Evolutionary conservation across 2,113 vertebrate species (phyloP).

Genomic region (Gasterosteus nipponicus): DNA sequence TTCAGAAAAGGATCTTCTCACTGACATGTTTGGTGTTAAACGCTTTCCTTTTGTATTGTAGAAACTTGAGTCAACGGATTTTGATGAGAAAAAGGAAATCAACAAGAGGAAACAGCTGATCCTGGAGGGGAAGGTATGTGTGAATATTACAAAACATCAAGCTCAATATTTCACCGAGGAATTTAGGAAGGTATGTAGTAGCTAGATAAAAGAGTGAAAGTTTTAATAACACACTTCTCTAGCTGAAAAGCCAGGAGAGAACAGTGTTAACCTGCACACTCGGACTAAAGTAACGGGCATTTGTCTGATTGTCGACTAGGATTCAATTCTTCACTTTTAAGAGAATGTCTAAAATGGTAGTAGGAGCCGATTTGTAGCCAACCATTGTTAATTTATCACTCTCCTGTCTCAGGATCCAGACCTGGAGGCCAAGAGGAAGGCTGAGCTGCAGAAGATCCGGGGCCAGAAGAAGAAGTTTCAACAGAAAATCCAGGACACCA

Average conservation of each 20-base stretch:
- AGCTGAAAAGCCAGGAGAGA: no score
- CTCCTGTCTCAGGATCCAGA: slow-evolving; percentile 87
- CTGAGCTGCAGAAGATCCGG: slow-evolving; percentile 88
- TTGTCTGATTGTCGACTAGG: not conserved
- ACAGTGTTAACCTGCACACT: no score
- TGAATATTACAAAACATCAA: not conserved
- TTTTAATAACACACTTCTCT: no score
- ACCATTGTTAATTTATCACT: not conserved
- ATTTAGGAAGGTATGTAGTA: no score
- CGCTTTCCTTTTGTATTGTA: slow-evolving; percentile 57
- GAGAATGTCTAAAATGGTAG: not conserved
- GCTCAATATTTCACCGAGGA: not conserved
- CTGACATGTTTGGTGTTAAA: not conserved
- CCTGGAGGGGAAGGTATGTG: slow-evolving; percentile 90
- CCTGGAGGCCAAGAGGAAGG: slow-evolving; percentile 86
- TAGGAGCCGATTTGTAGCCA: not conserved
- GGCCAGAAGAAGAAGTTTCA: slow-evolving; percentile 84
- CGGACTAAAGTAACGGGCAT: not conserved
- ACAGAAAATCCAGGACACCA: slow-evolving; percentile 76
- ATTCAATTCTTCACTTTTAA: not conserved
- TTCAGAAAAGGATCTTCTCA: not conserved
- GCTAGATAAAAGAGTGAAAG: no score
- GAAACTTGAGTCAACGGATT: slow-evolving; percentile 91
- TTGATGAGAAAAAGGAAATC: slow-evolving; percentile 95
- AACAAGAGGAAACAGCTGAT: slow-evolving; percentile 97